Base-by-base conservation (phyloP, 2,797 vertebrate species). In the Borostomias antarcticus region DNA sequence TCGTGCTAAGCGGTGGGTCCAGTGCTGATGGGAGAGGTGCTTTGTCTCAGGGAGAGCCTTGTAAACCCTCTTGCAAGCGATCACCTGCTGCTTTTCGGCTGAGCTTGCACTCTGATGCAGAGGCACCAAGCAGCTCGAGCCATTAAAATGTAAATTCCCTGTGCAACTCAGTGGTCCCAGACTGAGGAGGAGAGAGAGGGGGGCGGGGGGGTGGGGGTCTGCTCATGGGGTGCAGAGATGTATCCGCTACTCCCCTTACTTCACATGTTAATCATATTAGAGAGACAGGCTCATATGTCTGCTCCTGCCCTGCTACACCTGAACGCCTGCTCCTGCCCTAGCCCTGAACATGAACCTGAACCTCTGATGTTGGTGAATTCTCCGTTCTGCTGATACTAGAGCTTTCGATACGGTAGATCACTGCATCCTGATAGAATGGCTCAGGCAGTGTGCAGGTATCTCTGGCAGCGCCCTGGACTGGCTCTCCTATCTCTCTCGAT, bases 141-240 rank as follows among this genome's bases (percentile, higher is more conserved):
- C 69, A 86, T 86, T 86, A 85, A 86, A 77, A 88, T 85, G 85
- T 76, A 82, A 80, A 86, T 86, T 79, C 72, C 47, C 62, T 67
- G 61, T 64, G 70, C 77, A 23, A n/a, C 48, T 30, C 26, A 74
- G 69, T 65, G 66, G 67, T 37, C 68, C 53, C 52, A 68, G 58
- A 37, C 45, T 74, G 58, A 35, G 54, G 37, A 28, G 37, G 62
- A 48, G 64, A 40, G 64, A 43, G 54, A 59, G 66, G 69, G 62
- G n/a, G 51, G 11, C 26, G 51, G 9, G 21, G 47, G 19, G 57
- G 19, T 57, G 69, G 63, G 64, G 47, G 29, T 68, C 61, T 61
- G 66, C 54, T 64, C 25, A 53, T 53, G 66, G 58, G 66, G 53
- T 69, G 53, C 37, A 53, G 66, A 62, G 50, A 33, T 69, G 51